A percentile compares a stretch with the other conserved stretches of the same genome.
phyloP scores from a whole-genome alignment of 2,888 invertebrate species.

The Clitarchus hookeri region DNA sequence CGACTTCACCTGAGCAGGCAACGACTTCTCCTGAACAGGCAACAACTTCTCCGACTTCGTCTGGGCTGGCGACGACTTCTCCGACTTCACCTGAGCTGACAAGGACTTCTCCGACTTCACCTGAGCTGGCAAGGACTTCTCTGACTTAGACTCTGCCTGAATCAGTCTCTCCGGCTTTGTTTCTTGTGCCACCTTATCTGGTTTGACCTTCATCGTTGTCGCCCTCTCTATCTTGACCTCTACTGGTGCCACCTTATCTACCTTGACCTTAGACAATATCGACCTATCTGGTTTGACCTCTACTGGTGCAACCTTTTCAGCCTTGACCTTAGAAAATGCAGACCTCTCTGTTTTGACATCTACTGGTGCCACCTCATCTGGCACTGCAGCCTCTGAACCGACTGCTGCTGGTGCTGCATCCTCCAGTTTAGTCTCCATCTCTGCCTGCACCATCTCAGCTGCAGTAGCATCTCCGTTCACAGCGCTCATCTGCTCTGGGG shows the following conservation, averaged over 20 bases:
- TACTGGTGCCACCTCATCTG: no score
- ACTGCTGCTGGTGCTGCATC: no score
- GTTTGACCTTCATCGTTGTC: background rate
- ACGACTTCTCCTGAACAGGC: conserved; percentile 42
- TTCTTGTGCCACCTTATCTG: no score
- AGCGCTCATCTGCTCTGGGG: no score
- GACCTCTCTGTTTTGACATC: no score
- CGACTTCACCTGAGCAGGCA: conserved; percentile 37
- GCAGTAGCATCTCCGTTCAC: no score
- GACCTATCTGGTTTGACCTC: background rate
- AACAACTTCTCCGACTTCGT: conserved; percentile 24
- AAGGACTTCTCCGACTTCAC: background rate
- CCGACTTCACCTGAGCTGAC: background rate
- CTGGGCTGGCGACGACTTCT: background rate
- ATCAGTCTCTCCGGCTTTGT: no score
- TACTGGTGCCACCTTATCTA: background rate
- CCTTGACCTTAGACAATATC: background rate
- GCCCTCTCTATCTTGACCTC: background rate
- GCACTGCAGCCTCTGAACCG: no score
- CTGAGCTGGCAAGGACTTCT: background rate
- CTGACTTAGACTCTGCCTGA: no score
- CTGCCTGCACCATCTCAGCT: no score
- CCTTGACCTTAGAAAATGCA: no score
- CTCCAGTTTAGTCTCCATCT: no score
- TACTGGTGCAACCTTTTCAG: background rate